Evolutionary conservation across 2,797 vertebrate species (phyloP), one percentile per base, ranked within the genome.

Genomic region (Microctenopoma steveboyesi): DNA sequence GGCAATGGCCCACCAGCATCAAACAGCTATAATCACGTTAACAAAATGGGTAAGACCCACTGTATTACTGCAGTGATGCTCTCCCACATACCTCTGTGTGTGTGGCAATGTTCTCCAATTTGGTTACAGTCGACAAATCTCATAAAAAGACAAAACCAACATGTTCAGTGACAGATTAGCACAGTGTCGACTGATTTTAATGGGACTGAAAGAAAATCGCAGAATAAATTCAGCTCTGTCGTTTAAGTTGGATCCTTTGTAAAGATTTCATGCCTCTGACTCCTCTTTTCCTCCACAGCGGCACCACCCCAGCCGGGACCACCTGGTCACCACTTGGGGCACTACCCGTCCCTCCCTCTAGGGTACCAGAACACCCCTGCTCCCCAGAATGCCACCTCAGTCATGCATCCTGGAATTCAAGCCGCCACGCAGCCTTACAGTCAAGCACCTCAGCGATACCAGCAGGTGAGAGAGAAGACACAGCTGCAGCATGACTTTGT

Each of bases 301-400:
- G 90, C 91, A 39, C 79, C 77, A 3, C 73, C 93, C 66, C 94
- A 93, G 2, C 94, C 95, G 22, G 91, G 92, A 35, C 94, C 94
- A 49, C 84, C 92, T 28, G 93, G 89, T 61, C 94, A 93, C 64
- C 94, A 89, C 54, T 90, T 95, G 88, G 95, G 95, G 14, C 95
- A 94, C 88, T 98, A 98, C 90, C 96, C 96, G 16, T 89, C 95
- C 40, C 91, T 98, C 48, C 96, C 95, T 16, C 96, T 95, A 4
- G 96, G 95, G 73, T 98, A 98, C 87, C 96, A 97, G 89, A 97
- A 94, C 83, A 78, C 90, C 61, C 10, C 91, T 1, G 51, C 86
- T 8, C 83, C 94, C 0, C 87, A 84, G 3, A 90, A 78, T 63
- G 62, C 90, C 48, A 64, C 91, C 25, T 53, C 94, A 18, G 88